Evolutionary conservation across 2,888 invertebrate species (phyloP).

Genomic region (Melanargia galathea): DNA sequence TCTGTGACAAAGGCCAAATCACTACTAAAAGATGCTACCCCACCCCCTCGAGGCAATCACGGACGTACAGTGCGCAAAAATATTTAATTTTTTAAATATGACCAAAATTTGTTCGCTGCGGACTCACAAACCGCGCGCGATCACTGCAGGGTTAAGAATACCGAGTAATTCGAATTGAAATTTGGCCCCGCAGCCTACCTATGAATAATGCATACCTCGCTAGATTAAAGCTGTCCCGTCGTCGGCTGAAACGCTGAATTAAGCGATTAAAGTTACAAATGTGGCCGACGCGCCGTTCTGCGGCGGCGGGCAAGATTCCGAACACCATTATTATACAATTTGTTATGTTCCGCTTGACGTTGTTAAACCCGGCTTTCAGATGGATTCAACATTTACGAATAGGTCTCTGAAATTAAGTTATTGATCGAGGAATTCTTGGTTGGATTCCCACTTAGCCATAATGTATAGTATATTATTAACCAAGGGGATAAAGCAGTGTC

Average conservation of each 20-base stretch:
- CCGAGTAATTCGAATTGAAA: conserved; percentile 16
- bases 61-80: too few species aligned
- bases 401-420: not conserved
- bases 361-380: not conserved
- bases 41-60: too few species aligned
- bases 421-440: too few species aligned
- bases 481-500: too few species aligned
- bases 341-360: conserved; percentile 11
- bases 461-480: too few species aligned
- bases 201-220: conserved; percentile 35
- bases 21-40: too few species aligned
- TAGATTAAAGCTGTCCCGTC: conserved; percentile 30
- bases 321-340: conserved; percentile 17
- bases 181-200: conserved; percentile 18
- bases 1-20: too few species aligned
- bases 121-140: too few species aligned
- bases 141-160: too few species aligned
- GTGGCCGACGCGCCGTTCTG: conserved; percentile 21
- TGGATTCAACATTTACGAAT: not conserved
- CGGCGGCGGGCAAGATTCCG: conserved; percentile 5
- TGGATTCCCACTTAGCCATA: too few species aligned
- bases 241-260: conserved; percentile 30
- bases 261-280: conserved; percentile 34
- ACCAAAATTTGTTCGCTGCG: too few species aligned
- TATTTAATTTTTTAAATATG: too few species aligned